phyloP scores from a whole-genome alignment of 2,888 invertebrate species.

The Latrodectus elegans region DNA sequence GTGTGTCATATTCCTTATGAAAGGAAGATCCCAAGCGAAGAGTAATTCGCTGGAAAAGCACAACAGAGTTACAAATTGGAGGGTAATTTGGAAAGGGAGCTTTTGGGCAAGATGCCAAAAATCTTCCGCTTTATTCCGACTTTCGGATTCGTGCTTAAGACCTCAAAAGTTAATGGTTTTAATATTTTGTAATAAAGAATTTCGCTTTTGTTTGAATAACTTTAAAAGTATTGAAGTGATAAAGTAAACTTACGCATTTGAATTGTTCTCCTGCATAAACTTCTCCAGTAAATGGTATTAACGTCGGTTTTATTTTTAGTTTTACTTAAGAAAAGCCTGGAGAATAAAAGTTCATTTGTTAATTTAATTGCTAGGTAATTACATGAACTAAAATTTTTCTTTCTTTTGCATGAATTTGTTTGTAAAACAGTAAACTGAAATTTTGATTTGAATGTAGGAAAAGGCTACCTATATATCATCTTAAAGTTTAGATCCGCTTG shows the following conservation, averaged over 20 bases:
- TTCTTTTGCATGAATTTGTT: neutral
- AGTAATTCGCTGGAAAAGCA: constrained; percentile 25
- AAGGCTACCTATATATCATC: no score
- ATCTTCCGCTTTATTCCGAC: constrained; percentile 15
- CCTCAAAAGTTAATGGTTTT: constrained; percentile 4
- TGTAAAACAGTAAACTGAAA: neutral
- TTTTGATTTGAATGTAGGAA: no score
- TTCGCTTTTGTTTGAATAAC: neutral
- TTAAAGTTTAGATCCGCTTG: no score
- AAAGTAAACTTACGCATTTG: no score
- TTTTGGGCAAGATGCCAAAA: constrained; percentile 36
- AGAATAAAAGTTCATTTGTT: no score
- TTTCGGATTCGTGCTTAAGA: constrained; percentile 23
- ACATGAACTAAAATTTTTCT: neutral
- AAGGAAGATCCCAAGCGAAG: constrained; percentile 21
- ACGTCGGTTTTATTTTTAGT: no score
- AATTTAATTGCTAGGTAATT: no score
- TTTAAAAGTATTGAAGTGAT: no score
- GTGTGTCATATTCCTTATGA: constrained; percentile 18
- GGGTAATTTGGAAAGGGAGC: constrained; percentile 43
- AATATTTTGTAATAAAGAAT: constrained; percentile 12
- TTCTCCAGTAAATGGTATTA: no score
- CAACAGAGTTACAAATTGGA: constrained; percentile 46
- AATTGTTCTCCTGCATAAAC: no score
- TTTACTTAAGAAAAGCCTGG: no score